Percentiles rank a stretch among this genome's conserved stretches.
Evolutionary conservation across 2,797 vertebrate genomes (phyloP).

Genomic region (Pseudochromis fuscus): DNA sequence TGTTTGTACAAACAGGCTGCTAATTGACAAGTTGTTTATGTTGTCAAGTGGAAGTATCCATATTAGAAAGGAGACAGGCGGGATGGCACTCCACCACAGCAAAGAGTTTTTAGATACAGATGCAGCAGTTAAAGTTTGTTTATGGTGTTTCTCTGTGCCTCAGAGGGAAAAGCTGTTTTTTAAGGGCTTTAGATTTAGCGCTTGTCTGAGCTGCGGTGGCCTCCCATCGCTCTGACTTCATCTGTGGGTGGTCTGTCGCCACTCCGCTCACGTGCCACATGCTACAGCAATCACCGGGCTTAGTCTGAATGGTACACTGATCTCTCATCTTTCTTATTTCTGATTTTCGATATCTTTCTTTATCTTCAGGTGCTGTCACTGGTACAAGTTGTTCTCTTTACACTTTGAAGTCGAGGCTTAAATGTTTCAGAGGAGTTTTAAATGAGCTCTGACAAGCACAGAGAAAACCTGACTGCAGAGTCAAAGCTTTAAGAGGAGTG

Average conservation of each 20-base stretch:
- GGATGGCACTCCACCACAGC: constrained; percentile 56
- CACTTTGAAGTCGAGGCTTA: constrained; percentile 59
- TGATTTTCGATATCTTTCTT: constrained; percentile 57
- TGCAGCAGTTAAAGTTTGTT: constrained; percentile 72
- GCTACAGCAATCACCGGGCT: constrained; percentile 42
- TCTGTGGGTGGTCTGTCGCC: constrained; percentile 63
- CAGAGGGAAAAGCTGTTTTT: constrained; percentile 44
- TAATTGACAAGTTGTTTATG: constrained; percentile 80
- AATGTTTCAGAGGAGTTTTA: constrained; percentile 66
- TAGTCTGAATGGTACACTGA: constrained; percentile 37
- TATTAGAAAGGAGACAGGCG: constrained; percentile 55
- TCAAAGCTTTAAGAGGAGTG: constrained; percentile 50
- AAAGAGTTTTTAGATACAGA: constrained; percentile 55
- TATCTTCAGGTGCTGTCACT: constrained; percentile 23
- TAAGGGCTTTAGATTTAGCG: constrained; percentile 43
- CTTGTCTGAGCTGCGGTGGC: constrained; percentile 24
- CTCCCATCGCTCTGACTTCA: constrained; percentile 45
- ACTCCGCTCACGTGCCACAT: constrained; percentile 30
- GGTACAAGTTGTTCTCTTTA: constrained; percentile 58
- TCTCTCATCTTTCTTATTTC: constrained; percentile 38
- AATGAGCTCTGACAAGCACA: constrained; percentile 41
- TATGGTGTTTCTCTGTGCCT: constrained; percentile 51
- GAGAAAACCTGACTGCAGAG: constrained; percentile 49
- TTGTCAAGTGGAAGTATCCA: constrained; percentile 59
- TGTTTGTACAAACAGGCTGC: constrained; percentile 70